A percentile compares a stretch with the other conserved stretches of the same genome.
Evolutionary conservation across 2,113 vertebrate genomes (phyloP).

Genomic region (Paratilapia polleni): DNA sequence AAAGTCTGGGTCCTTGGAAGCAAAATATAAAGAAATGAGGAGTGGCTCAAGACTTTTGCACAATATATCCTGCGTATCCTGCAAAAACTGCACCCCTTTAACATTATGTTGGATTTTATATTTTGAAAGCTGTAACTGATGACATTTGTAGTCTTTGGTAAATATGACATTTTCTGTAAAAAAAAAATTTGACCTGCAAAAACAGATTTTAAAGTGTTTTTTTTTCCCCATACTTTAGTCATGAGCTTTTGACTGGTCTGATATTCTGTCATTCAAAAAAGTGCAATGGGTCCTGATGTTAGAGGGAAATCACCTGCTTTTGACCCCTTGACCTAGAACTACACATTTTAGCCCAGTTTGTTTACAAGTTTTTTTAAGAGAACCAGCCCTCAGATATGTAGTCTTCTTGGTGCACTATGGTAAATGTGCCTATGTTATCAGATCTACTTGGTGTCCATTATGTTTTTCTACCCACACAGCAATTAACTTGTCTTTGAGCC

Average conservation of each 20-base stretch:
- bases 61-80: too few species aligned
- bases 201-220: background rate
- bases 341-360: background rate
- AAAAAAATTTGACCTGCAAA: background rate
- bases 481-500: conserved; percentile 23
- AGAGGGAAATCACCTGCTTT: background rate
- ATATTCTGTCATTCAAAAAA: too few species aligned
- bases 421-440: background rate
- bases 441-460: background rate
- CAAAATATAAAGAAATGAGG: background rate
- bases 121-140: background rate
- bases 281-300: background rate
- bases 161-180: background rate
- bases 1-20: too few species aligned
- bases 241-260: background rate
- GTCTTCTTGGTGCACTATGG: background rate
- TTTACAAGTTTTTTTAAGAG: background rate
- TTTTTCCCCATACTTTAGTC: background rate
- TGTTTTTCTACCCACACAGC: conserved; percentile 5
- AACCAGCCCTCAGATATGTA: background rate
- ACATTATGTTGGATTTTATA: background rate
- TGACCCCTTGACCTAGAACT: background rate
- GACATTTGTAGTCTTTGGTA: background rate
- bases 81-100: background rate
- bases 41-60: background rate